Base-by-base conservation (phyloP, 23 tunicate species). In the Oikopleura dioica region DNA sequence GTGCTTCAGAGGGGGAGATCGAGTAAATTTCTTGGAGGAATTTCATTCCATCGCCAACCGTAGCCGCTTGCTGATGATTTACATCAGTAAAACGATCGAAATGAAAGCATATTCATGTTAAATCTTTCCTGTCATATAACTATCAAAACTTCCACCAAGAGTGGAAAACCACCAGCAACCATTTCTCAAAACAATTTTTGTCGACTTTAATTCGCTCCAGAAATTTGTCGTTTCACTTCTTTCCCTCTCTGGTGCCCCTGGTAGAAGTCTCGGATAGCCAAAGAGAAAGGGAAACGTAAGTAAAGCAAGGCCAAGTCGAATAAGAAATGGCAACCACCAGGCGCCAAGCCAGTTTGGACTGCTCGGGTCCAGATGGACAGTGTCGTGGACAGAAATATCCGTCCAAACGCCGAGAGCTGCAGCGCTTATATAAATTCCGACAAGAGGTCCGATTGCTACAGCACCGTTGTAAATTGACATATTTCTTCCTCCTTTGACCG, bases 291-390 rank as follows among this genome's bases (percentile, higher is more conserved):
- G 16, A 9, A 44, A 9, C 9, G 16, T 9, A 44, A 44, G 16
- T 9, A 44, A 16, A 16, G 16, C 55, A 9, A 44, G 16, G 55
- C 55, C 9, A 44, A 9, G 16, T 9, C 16, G 16, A 9, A 16
- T 16, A 44, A 44, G 16, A 44, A 44, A 44, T 16, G 55, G 55
- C 55, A 44, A 44, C 55, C 55, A 44, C 72, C 72, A 63, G 2
- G 72, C 72, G 32, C 72, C 72, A 16, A 63, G 16, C 72, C 72
- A 63, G 33, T 63, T 63, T 63, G 29, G 32, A 63, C 26, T 31
- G 30, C 32, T 2, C 16, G 72, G 33, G 2, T 63, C 33, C 4
- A 28, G 16, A 23, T 2, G 2, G 2, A 63, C 26, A 21, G 16
- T 28, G 26, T 24, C 72, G 2, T 23, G 30, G 26, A 12, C 26